Evolutionary conservation across 2,113 vertebrate species (phyloP).

Genomic region (Tenebrosternarchus preto): DNA sequence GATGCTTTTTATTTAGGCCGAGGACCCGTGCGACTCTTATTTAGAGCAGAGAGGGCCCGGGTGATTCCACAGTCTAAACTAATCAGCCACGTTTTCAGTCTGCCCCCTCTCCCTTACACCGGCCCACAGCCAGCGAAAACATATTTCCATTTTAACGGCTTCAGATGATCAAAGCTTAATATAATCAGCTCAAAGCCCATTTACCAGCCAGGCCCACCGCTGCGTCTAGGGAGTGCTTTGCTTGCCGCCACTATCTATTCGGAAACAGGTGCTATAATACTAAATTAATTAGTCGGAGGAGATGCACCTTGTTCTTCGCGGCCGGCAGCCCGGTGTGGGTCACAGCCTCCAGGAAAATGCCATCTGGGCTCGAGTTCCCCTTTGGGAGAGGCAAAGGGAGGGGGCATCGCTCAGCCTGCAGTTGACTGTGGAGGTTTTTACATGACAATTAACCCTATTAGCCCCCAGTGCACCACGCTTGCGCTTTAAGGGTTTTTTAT

Average conservation of each 20-base stretch:
- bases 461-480: conserved; percentile 62
- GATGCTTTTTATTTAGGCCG: conserved; percentile 46
- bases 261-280: conserved; percentile 99
- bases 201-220: conserved; percentile 84
- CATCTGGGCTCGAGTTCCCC: conserved; percentile 92
- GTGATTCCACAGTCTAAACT: conserved; percentile 60
- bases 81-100: conserved; percentile 63
- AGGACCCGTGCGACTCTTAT: conserved; percentile 19
- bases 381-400: conserved; percentile 65
- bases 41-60: conserved; percentile 16
- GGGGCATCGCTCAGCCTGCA: conserved; percentile 72
- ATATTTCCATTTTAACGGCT: conserved; percentile 98
- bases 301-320: conserved; percentile 95
- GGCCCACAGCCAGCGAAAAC: conserved; percentile 85
- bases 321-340: conserved; percentile 87
- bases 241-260: conserved; percentile 91
- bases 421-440: conserved; percentile 89
- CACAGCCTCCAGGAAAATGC: conserved; percentile 90
- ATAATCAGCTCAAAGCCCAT: conserved; percentile 98
- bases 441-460: conserved; percentile 99
- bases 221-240: conserved; percentile 81
- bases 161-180: conserved; percentile 99
- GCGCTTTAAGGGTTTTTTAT: conserved; percentile 41
- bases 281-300: conserved; percentile 99
- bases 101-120: conserved; percentile 59